Conservation (phyloP, 2,113 vertebrate genomes). For the Noturus placidus region DNA sequence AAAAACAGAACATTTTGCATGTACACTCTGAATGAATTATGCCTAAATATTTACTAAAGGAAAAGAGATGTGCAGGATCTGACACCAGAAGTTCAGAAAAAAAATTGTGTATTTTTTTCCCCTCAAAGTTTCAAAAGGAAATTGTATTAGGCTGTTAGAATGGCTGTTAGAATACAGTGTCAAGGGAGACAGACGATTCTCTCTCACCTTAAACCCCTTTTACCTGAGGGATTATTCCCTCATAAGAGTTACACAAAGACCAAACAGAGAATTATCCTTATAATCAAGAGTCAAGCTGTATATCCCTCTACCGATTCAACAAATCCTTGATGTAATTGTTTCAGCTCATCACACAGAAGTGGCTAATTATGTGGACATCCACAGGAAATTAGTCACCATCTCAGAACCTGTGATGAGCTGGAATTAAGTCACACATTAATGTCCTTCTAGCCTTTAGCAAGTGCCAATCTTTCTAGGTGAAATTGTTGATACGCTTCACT, state of each 20-base stretch:
- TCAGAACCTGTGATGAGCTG: not conserved
- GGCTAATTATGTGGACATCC: constrained; percentile 37
- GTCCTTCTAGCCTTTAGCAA: not conserved
- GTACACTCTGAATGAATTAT: constrained; percentile 16
- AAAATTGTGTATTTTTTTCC: not conserved
- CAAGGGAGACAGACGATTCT: constrained; percentile 29
- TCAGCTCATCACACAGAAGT: constrained; percentile 38
- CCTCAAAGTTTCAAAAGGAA: constrained; percentile 37
- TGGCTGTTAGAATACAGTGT: constrained; percentile 31
- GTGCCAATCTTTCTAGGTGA: constrained; percentile 37
- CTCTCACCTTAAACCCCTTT: constrained; percentile 19
- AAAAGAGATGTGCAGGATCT: constrained; percentile 3
- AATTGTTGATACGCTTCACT: constrained; percentile 33
- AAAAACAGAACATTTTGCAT: constrained; percentile 1
- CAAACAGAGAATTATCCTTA: constrained; percentile 35
- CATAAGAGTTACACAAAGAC: constrained; percentile 18
- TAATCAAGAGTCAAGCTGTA: constrained; percentile 27
- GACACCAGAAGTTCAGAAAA: constrained; percentile 9
- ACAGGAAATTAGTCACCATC: not conserved
- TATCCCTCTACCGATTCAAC: constrained; percentile 21
- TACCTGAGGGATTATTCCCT: constrained; percentile 25
- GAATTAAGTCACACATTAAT: not conserved
- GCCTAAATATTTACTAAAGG: constrained; percentile 29
- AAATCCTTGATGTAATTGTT: constrained; percentile 43
- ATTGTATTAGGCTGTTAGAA: constrained; percentile 42